These are phyloP conservation scores for Andrena trimmerana DNA, from an alignment of 2,888 invertebrate species.

Conservation along the genomic window DNA sequence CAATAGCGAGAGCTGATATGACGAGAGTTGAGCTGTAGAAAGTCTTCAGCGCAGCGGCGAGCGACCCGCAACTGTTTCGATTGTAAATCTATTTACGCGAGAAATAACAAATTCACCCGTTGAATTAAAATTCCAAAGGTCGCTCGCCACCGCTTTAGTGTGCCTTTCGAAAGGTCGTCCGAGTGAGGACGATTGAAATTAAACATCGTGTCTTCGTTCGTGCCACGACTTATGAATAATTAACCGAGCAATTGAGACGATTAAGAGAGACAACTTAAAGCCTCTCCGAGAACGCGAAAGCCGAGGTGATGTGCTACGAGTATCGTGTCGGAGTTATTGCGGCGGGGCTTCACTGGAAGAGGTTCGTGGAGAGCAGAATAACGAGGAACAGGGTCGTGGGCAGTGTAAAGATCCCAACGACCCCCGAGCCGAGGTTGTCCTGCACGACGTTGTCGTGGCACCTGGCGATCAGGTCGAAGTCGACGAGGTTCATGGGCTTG, in stretches of 20 bases:
- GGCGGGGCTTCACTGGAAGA: constrained; percentile 50
- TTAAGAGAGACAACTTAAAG: neutral
- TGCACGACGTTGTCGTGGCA: constrained; percentile 90
- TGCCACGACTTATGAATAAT: too few species aligned
- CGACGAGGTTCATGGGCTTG: constrained; percentile 89
- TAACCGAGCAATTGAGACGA: neutral
- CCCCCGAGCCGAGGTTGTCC: constrained; percentile 87
- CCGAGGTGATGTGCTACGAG: neutral
- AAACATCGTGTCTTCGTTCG: neutral
- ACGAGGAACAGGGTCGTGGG: constrained; percentile 51
- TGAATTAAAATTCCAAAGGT: neutral
- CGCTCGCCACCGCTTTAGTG: neutral
- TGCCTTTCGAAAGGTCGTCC: neutral
- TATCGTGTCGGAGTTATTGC: neutral
- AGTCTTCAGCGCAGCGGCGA: too few species aligned
- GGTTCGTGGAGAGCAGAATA: constrained; percentile 51
- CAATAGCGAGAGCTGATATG: neutral
- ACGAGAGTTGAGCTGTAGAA: neutral
- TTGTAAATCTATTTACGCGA: too few species aligned
- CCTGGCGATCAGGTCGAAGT: constrained; percentile 88
- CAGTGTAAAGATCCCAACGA: constrained; percentile 45
- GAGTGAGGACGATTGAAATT: neutral
- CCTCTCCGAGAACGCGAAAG: neutral
- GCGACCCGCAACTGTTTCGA: too few species aligned
- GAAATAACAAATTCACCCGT: too few species aligned